phyloP scores from a whole-genome alignment of 1,140 invertebrate species.

The Halictus rubicundus region DNA sequence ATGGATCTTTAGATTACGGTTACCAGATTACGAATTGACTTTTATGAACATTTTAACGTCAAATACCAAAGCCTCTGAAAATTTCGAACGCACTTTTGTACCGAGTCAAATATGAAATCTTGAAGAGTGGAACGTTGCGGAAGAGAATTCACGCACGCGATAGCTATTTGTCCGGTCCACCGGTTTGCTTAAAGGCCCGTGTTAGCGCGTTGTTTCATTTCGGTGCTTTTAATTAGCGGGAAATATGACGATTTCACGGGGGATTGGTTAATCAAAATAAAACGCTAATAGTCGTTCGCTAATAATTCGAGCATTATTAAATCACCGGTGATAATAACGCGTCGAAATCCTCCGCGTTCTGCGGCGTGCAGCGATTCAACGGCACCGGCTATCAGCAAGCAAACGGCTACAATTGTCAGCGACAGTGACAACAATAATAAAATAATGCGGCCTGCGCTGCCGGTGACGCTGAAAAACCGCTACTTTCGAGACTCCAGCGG shows the following conservation, averaged over 20 bases:
- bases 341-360: constrained; percentile 10
- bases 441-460: neutral
- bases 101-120: too few relatives aligned
- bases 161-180: neutral
- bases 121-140: too few relatives aligned
- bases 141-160: too few relatives aligned
- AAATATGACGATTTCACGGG: constrained; percentile 3
- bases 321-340: constrained; percentile 21
- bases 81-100: neutral
- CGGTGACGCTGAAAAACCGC: constrained; percentile 6
- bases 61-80: neutral
- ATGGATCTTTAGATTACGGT: too few relatives aligned
- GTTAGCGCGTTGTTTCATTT: neutral
- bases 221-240: constrained; percentile 17
- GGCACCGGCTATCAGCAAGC: neutral
- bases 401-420: constrained; percentile 11
- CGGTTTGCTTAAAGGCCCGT: neutral
- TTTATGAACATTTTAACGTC: too few relatives aligned
- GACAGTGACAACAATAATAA: constrained; percentile 30
- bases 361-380: neutral
- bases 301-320: constrained; percentile 40
- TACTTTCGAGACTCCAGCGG: neutral
- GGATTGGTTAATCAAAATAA: constrained; percentile 34
- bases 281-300: constrained; percentile 23
- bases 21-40: too few relatives aligned